phyloP scores from a whole-genome alignment of 2,113 vertebrate genomes.

The Lepisosteus oculatus region DNA sequence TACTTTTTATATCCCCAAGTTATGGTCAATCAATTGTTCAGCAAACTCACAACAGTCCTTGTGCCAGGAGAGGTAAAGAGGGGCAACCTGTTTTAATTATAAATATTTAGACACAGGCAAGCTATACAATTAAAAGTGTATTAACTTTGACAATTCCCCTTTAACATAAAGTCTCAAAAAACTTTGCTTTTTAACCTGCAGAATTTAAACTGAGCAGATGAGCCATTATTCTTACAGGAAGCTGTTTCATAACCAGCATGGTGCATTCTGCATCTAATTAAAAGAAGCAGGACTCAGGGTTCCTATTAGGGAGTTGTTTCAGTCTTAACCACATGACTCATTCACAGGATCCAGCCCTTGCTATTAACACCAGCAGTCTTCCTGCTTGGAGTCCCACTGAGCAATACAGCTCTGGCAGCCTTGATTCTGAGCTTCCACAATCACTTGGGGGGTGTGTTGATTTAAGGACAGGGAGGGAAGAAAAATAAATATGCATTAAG shows the following conservation, averaged over 20 bases:
- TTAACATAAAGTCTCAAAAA: no score
- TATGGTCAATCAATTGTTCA: no score
- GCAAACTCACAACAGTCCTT: no score
- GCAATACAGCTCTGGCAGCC: not conserved
- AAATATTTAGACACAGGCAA: no score
- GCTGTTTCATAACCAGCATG: not conserved
- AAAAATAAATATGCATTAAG: slow-evolving; percentile 42
- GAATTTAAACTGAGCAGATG: no score
- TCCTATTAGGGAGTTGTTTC: no score
- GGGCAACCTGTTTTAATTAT: no score
- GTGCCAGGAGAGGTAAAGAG: no score
- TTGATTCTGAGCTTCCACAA: not conserved
- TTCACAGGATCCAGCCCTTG: not conserved
- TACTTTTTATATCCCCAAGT: no score
- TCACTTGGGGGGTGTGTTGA: not conserved
- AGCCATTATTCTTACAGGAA: not conserved
- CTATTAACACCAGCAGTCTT: not conserved
- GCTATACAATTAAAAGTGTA: no score
- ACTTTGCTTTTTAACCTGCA: no score
- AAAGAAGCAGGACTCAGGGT: not conserved
- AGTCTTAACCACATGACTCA: not conserved
- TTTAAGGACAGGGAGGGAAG: not conserved
- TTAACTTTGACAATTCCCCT: no score
- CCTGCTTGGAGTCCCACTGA: not conserved
- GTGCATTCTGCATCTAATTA: slow-evolving; percentile 1